Base-by-base conservation (phyloP, 1,140 invertebrate species). In the Rhizoglyphus robini region DNA sequence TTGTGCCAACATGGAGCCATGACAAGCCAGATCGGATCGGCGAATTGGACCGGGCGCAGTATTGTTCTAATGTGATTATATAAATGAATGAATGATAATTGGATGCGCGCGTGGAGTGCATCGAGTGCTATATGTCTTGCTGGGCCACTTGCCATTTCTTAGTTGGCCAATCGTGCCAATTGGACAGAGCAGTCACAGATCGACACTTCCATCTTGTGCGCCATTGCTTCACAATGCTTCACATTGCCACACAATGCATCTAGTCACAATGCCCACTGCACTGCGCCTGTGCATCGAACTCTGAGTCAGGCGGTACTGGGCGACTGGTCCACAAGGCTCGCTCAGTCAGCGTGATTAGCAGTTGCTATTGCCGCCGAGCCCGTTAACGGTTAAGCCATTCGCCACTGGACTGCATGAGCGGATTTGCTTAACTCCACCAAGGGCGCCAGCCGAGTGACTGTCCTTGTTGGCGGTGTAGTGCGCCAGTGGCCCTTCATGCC, bases 41-140 rank as follows among this genome's bases (percentile, higher is more conserved):
- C n/a, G n/a, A n/a, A n/a, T n/a, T n/a, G n/a, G n/a, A n/a, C n/a
- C n/a, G n/a, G n/a, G n/a, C n/a, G n/a, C 18, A 54, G 51, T 27
- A 5, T 54, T 54, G 51, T 54, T 46, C 23, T 54, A 54, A 54
- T 32, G 20, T 54, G 51, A 54, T 54, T 54, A 54, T 5, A 54
- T 54, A 54, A 54, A 54, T 54, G 51, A 54, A 54, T 54, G 51
- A 20, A 54, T 54, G 51, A 54, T 54, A 54, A 54, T 54, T 54
- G 51, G 51, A 54, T 32, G 51, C 23, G 51, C 23, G 36, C 8
- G 36, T 41, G 36, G 36, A 18, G 36, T 8, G 36, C 18, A 18
- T 8, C 8, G 36, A 41, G 36, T 11, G 18, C 18, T n/a, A n/a
- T n/a, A n/a, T n/a, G n/a, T n/a, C n/a, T n/a, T 41, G 8, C 36